phyloP scores from a whole-genome alignment of 1,140 invertebrate genomes.

The Drosophila prosaltans region DNA sequence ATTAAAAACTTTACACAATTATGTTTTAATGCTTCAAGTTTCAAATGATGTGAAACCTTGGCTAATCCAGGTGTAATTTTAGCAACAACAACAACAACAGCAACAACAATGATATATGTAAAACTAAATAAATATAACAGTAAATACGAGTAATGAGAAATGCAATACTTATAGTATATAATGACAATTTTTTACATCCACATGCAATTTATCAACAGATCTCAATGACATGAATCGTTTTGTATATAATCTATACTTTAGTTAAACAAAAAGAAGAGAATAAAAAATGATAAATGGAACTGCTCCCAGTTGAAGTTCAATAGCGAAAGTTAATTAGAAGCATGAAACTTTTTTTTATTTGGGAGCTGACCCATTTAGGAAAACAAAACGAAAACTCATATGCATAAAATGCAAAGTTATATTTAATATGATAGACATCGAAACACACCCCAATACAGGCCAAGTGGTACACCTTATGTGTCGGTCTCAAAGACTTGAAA shows the following conservation, averaged over 20 bases:
- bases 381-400: background rate
- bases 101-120: background rate
- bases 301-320: background rate
- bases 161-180: conserved; percentile 23
- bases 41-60: conserved; percentile 2
- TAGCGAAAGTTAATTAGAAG: background rate
- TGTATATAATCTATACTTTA: conserved; percentile 40
- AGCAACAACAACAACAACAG: background rate
- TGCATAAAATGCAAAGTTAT: background rate
- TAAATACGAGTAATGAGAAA: conserved; percentile 32
- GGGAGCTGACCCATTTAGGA: background rate
- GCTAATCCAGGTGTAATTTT: conserved; percentile 4
- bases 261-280: background rate
- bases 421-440: background rate
- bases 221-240: conserved; percentile 41
- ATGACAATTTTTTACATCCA: conserved; percentile 37
- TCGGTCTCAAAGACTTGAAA: conserved; percentile 27
- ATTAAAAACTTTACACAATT: background rate
- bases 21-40: conserved; percentile 3
- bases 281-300: background rate
- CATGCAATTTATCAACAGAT: conserved; percentile 54
- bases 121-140: conserved; percentile 41
- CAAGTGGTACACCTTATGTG: background rate
- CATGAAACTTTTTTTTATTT: background rate
- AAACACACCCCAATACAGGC: conserved; percentile 6